Evolutionary conservation across 1,140 invertebrate species (phyloP), one percentile per base, ranked within the genome.

Genomic region (Ceratina japonica): DNA sequence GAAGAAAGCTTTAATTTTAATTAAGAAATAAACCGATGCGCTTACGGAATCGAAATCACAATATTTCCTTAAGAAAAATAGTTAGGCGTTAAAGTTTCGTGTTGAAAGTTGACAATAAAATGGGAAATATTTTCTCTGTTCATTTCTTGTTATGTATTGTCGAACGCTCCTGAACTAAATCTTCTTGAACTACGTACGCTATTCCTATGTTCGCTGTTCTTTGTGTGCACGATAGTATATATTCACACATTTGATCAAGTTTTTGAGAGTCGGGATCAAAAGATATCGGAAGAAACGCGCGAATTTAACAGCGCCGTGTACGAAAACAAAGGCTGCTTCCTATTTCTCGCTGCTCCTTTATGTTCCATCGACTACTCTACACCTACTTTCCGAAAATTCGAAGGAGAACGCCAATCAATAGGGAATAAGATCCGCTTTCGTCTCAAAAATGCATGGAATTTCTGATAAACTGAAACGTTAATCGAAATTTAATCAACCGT

Each of bases 1-100:
- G 62, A 84, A 37, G 81, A 75, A 76, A 72, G 78, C 68, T 84
- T 77, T 75, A 65, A 72, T 84, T 84, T 84, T 84, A 84, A 84
- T 84, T 84, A 84, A 84, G 63, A 73, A 44, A 49, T 24, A 63
- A 72, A 59, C 44, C 24, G 64, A 44, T 51, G 18, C 52, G 31
- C 44, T 56, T 16, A 49, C 7, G 20, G 54, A 58, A 64, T 79
- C 52, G 44, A 61, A 58, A 61, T 18, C 51, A n/a, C 1, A 5
- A 22, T 27, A 5, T 12, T 37, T 13, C 7, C 10, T 0, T 3
- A 27, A 27, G 7, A 15, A 61, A 52, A 10, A 13, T 51, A 44
- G 37, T 44, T 44, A 44, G 3, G 10, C 10, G 4, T 7, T n/a
- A 13, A 27, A 16, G 20, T 12, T 44, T 44, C 5, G 10, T 0